phyloP scores from a whole-genome alignment of 37 sponge, comb jelly and placozoan genomes.

The Geodia barretti region DNA sequence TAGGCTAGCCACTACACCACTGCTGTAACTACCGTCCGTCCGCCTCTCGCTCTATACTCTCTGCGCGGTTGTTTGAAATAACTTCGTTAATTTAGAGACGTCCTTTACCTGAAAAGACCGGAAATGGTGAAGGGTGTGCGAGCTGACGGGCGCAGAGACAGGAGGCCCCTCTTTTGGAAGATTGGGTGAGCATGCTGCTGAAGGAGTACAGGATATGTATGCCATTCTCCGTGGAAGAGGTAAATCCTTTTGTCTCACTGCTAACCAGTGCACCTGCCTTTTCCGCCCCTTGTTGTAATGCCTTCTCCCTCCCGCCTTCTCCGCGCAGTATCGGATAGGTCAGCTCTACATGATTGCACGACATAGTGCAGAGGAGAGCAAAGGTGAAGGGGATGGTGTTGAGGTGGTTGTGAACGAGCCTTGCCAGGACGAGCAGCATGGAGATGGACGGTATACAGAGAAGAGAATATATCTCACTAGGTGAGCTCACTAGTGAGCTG shows the following conservation, averaged over 20 bases:
- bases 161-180: too few relatives aligned
- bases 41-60: too few relatives aligned
- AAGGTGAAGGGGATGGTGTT: slow-evolving; percentile 74
- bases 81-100: too few relatives aligned
- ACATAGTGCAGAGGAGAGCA: slow-evolving; percentile 65
- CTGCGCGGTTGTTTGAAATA: too few relatives aligned
- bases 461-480: slow-evolving; percentile 74
- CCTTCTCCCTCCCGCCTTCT: not conserved
- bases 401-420: slow-evolving; percentile 73
- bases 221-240: slow-evolving; percentile 86
- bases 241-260: not conserved
- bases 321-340: slow-evolving; percentile 70
- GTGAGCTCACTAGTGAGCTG: too few relatives aligned
- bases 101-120: not conserved
- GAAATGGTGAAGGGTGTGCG: too few relatives aligned
- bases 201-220: slow-evolving; percentile 83
- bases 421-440: slow-evolving; percentile 65
- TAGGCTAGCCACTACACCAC: too few relatives aligned
- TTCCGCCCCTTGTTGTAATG: not conserved
- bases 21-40: too few relatives aligned
- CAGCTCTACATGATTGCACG: slow-evolving; percentile 89
- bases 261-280: not conserved
- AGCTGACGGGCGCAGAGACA: too few relatives aligned
- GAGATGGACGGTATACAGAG: slow-evolving; percentile 78
- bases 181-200: slow-evolving; percentile 62